phyloP scores from a whole-genome alignment of 2,797 vertebrate genomes.

The Rhinoraja longicauda region DNA sequence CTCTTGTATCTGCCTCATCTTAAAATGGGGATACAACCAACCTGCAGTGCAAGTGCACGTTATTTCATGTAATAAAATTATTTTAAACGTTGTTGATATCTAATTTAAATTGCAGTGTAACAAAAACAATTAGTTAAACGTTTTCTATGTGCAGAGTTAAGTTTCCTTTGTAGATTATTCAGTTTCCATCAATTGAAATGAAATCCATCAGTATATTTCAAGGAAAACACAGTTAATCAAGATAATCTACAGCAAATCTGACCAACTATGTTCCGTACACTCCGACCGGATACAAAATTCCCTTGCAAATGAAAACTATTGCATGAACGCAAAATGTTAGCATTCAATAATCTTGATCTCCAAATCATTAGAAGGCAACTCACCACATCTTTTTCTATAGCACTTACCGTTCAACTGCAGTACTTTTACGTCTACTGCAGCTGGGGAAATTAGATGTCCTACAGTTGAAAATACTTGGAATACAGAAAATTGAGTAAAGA shows the following conservation, averaged over 20 bases:
- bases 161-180: not conserved
- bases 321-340: slow-evolving; percentile 54
- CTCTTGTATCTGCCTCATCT: no score
- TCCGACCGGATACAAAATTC: slow-evolving; percentile 56
- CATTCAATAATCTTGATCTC: slow-evolving; percentile 58
- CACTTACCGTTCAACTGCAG: slow-evolving; percentile 89
- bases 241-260: slow-evolving; percentile 65
- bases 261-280: slow-evolving; percentile 64
- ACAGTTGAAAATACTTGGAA: slow-evolving; percentile 82
- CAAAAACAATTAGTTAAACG: not conserved
- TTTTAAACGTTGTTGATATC: not conserved
- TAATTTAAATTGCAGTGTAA: not conserved
- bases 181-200: not conserved
- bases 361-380: slow-evolving; percentile 77
- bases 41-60: not conserved
- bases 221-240: not conserved
- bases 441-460: slow-evolving; percentile 83
- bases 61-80: not conserved
- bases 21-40: not conserved
- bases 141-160: not conserved
- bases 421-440: slow-evolving; percentile 91
- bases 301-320: slow-evolving; percentile 82
- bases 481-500: slow-evolving; percentile 63
- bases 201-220: not conserved
- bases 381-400: slow-evolving; percentile 81